Evolutionary conservation across 2,797 vertebrate species (phyloP), one percentile per base, ranked within the genome.

Genomic region (Synaphobranchus kaupii): DNA sequence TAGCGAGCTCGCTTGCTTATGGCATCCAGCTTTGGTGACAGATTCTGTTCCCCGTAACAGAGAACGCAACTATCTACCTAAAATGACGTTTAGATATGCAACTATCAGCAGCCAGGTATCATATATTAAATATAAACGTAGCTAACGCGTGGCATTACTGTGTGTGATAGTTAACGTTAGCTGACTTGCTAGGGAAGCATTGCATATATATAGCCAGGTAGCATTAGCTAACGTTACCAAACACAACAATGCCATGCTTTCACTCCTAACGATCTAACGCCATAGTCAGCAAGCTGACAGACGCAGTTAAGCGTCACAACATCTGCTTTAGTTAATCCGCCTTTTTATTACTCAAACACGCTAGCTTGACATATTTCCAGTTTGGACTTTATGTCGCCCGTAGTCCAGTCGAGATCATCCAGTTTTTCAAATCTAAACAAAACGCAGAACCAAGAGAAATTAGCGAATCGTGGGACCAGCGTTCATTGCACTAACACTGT

Each of bases 241-340:
- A 39, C 28, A 48, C 39, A 47, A 80, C 76, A 80, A 80, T 80
- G 76, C 44, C 39, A 48, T 80, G 76, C 76, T 48, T 48, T 80
- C 71, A 20, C 71, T 80, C 20, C 10, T 66, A 66, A 9, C 10
- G 44, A 8, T 25, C 44, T 9, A 48, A 80, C 76, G 20, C 31
- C 58, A 66, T 39, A 71, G 7, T 1, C 5, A 34, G 81, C 87
- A 22, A 73, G 50, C 44, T 84, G 84, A 66, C 80, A 80, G 85
- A 15, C 50, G 73, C 66, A 50, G 31, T 52, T 56, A n/a, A 50
- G n/a, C 44, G 12, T 25, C 48, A 10, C 20, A 48, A 68, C 44
- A 71, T 80, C 44, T 47, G 34, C 76, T 80, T 80, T 9, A 47
- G 44, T 80, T 47, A 48, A 80, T 12, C 22, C 31, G 13, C 71